Evolutionary conservation across 64 coral and sea anemone genomes (phyloP), one percentile per base, ranked within the genome.

Genomic region (Pachyseris speciosa): DNA sequence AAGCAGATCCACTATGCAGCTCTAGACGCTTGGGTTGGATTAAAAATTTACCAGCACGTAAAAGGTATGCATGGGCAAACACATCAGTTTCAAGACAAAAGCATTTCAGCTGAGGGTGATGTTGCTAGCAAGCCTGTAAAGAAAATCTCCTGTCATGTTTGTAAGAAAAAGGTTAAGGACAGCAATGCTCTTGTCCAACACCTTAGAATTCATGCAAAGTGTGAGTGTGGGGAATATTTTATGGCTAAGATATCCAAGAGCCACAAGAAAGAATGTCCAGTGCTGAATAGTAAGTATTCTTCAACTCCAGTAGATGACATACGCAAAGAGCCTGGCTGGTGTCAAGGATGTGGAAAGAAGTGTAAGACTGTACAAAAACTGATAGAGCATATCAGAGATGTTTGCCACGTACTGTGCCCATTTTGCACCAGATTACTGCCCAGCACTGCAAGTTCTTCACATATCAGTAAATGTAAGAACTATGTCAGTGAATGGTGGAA

Each of bases 11-110:
- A 70, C 5, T 98, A 95, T 95, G 96, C 96, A 52, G 93, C 93
- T 6, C 57, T 98, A n/a, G 96, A 98, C 90, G 93, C 96, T 17
- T 98, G 96, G 96, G 80, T 93, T 52, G 69, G 93, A 22, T 51
- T 98, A 3, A 98, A 98, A 67, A 84, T 22, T 64, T 32, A 40
- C n/a, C 40, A 64, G 33, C 11, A 12, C 48, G 42, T 31, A 4
- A 83, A 38, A 2, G 45, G 30, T 11, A 30, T 61, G 20, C 36
- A 16, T 5, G 58, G 58, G 3, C n/a, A 0, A 0, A 61, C n/a
- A n/a, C n/a, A 2, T 61, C 15, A 55, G 3, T 3, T 13, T 55
- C 51, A 55, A 55, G 51, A 16, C 51, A 16, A 55, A 55, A 45
- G 43, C 11, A 4, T 6, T 45, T 45, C 72, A 7, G 13, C 28